phyloP scores from a whole-genome alignment of 2,888 invertebrate genomes.

The Plebejus anna region DNA sequence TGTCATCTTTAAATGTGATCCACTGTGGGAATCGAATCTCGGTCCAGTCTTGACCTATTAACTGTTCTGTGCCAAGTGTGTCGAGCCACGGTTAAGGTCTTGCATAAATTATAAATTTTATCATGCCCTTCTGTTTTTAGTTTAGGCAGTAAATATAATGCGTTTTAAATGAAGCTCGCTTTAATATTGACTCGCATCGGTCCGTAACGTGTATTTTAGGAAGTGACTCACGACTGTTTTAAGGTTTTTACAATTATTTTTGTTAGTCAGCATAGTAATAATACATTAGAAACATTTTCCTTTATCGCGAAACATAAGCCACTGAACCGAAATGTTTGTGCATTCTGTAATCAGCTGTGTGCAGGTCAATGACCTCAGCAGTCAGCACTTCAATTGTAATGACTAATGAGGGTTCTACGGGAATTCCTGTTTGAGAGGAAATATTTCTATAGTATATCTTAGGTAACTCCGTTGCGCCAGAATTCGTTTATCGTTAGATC shows the following conservation, averaged over 20 bases:
- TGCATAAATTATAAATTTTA: slow-evolving; percentile 16
- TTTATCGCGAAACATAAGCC: no score
- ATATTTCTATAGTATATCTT: no score
- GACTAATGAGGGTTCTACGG: no score
- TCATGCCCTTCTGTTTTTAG: neutral
- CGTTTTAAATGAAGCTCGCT: slow-evolving; percentile 2
- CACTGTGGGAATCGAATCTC: slow-evolving; percentile 32
- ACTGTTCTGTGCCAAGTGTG: slow-evolving; percentile 26
- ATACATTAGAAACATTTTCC: no score
- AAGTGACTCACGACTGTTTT: neutral
- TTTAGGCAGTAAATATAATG: neutral
- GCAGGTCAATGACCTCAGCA: no score
- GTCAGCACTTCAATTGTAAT: no score
- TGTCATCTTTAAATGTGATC: slow-evolving; percentile 30
- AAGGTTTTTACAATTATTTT: neutral
- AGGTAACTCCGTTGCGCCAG: no score
- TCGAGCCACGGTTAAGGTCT: slow-evolving; percentile 18
- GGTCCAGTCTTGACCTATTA: slow-evolving; percentile 34
- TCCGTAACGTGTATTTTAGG: neutral
- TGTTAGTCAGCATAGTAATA: no score
- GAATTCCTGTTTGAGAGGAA: no score
- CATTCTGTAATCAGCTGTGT: no score
- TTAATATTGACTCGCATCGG: slow-evolving; percentile 10
- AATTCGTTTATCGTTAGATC: no score
- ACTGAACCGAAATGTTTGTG: no score